Evolutionary conservation across 2,888 invertebrate species (phyloP), one percentile per base, ranked within the genome.

Genomic region (Drosophila meridionalis): DNA sequence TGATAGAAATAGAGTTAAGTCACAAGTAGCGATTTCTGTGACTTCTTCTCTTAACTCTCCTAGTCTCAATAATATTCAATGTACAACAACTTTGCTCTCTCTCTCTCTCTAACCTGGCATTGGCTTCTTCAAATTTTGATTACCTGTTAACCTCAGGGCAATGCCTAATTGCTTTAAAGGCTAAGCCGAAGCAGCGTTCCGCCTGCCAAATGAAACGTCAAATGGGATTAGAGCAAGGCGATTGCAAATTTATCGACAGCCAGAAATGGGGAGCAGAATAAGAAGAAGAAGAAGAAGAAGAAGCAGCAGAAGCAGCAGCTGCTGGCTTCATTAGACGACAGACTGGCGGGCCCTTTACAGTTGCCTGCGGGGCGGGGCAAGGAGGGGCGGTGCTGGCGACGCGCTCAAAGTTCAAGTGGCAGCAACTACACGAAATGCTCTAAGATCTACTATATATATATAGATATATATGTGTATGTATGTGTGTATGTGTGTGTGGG

Each of bases 141-240:
- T 30, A 40, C 9, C 38, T 56, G 11, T 11, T 11, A 4, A 14
- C 34, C 26, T 34, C 3, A 8, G 14, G 32, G 11, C 32, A 28
- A 34, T 43, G 34, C 32, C 55, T 34, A 62, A 62, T 62, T 26
- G 43, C 34, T 28, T 43, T 34, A n/a, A 42, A 28, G 32, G 42
- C 55, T 61, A 14, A 42, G 40, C 60, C 14, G 1, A 3, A 9
- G 30, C 38, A n/a, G 48, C 30, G 38, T 48, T 50, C n/a, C 38
- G 20, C 58, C 58, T 65, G 64, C 50, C 57, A 59, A 67, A 50
- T 56, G 56, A 47, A 38, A 56, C 60, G 57, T 60, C 53, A 53
- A 69, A 69, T 61, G 32, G 69, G 60, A 75, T 75, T 75, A 75
- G 64, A 64, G 69, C 60, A 64, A 69, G 64, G 59, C 61, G 65